Percentiles rank a stretch among this genome's conserved stretches.
These are phyloP conservation scores for Drosophila trichaetosa DNA, from an alignment of 2,888 invertebrate species.

Conservation along the genomic window DNA sequence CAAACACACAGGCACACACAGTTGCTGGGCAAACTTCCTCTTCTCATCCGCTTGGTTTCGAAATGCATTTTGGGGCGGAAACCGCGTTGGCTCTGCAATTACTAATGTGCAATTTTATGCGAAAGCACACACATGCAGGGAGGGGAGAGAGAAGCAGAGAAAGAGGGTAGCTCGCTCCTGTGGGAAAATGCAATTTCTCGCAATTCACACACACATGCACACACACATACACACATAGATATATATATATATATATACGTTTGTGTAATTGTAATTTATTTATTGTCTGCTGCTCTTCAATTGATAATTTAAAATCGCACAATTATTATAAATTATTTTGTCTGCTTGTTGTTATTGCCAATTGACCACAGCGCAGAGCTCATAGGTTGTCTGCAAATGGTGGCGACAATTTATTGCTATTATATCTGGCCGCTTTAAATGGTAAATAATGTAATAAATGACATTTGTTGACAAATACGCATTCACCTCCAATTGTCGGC, in stretches of 20 bases:
- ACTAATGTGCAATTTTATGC: constrained; percentile 58
- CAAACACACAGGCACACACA: constrained; percentile 25
- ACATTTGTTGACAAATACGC: constrained; percentile 37
- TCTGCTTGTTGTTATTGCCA: constrained; percentile 49
- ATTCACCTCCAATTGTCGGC: constrained; percentile 31
- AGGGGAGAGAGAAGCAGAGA: background rate
- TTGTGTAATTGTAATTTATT: constrained; percentile 59
- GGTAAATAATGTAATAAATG: constrained; percentile 18
- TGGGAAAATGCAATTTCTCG: constrained; percentile 70
- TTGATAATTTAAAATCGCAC: constrained; percentile 76
- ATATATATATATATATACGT: background rate
- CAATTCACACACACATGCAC: constrained; percentile 52
- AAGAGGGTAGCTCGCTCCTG: constrained; percentile 42
- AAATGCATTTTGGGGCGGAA: constrained; percentile 53
- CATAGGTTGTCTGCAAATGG: constrained; percentile 15
- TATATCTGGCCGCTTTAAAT: constrained; percentile 44
- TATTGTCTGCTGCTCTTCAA: constrained; percentile 67
- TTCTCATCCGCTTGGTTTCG: constrained; percentile 4
- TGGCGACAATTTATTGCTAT: constrained; percentile 55
- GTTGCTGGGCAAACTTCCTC: constrained; percentile 43
- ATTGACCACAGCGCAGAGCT: constrained; percentile 18
- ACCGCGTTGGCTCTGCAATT: constrained; percentile 53
- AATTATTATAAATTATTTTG: constrained; percentile 73
- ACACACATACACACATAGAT: background rate
- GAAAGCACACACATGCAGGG: constrained; percentile 7